phyloP scores from a whole-genome alignment of 2,113 vertebrate genomes.

The Formicarius rufipectus region DNA sequence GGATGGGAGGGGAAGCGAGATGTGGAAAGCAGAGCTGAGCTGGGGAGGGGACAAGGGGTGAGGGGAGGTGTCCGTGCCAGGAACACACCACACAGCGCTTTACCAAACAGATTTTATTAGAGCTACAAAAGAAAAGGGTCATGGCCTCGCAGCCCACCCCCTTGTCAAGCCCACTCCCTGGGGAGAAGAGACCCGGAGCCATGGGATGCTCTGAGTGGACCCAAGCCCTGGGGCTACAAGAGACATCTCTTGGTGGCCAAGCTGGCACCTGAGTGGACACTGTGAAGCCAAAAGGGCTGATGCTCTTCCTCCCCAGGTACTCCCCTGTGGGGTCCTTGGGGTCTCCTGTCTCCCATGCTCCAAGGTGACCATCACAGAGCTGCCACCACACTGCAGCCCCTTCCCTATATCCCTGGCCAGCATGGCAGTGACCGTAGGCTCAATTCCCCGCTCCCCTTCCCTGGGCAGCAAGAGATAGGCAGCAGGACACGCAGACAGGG shows the following conservation, averaged over 20 bases:
- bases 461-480: constrained; percentile 20
- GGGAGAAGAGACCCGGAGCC: background rate
- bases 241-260: background rate
- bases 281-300: background rate
- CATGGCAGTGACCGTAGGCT: background rate
- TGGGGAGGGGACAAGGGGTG: background rate
- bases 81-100: constrained; percentile 78
- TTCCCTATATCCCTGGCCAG: background rate
- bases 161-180: background rate
- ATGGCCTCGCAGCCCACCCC: background rate
- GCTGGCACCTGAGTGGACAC: background rate
- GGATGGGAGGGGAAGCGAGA: background rate
- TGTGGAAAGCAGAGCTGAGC: constrained; percentile 5
- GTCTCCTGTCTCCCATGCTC: background rate
- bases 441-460: constrained; percentile 18
- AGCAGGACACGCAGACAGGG: constrained; percentile 69
- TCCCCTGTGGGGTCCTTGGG: background rate
- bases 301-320: background rate
- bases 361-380: background rate
- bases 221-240: background rate
- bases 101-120: constrained; percentile 82
- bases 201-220: background rate
- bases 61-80: constrained; percentile 53
- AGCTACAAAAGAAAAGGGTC: constrained; percentile 74
- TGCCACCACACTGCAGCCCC: background rate